These are phyloP conservation scores for Tethea ocularis DNA, from an alignment of 2,888 invertebrate species.

Conservation along the genomic window DNA sequence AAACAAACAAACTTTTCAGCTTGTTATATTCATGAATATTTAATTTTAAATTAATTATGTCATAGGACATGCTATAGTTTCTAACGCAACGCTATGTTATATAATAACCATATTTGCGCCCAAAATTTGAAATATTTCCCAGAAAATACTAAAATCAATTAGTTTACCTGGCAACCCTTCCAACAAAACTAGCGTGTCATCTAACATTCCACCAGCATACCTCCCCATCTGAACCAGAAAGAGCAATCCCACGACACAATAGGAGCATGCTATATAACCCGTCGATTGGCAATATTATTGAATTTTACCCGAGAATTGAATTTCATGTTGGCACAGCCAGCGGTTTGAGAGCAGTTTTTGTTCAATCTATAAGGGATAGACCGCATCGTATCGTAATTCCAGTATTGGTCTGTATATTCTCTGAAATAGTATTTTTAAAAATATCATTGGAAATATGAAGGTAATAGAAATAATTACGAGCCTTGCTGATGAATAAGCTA, in stretches of 20 bases:
- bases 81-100: no score
- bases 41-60: no score
- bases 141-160: no score
- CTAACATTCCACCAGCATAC: constrained; percentile 18
- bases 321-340: constrained; percentile 29
- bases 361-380: constrained; percentile 12
- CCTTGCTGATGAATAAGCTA: no score
- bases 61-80: no score
- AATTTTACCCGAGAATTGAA: constrained; percentile 46
- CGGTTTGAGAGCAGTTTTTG: constrained; percentile 19
- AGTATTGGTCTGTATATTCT: not conserved
- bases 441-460: no score
- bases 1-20: no score
- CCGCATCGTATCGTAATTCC: not conserved
- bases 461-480: no score
- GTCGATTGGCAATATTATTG: constrained; percentile 50
- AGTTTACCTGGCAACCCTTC: not conserved
- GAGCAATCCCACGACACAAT: constrained; percentile 40
- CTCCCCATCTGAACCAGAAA: constrained; percentile 27
- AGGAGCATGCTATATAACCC: constrained; percentile 34
- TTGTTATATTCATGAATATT: no score
- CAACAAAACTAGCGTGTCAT: not conserved
- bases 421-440: no score
- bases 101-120: no score
- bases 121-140: no score